Conservation (phyloP, 2,113 vertebrate genomes). For the Muscicapa adusta region DNA sequence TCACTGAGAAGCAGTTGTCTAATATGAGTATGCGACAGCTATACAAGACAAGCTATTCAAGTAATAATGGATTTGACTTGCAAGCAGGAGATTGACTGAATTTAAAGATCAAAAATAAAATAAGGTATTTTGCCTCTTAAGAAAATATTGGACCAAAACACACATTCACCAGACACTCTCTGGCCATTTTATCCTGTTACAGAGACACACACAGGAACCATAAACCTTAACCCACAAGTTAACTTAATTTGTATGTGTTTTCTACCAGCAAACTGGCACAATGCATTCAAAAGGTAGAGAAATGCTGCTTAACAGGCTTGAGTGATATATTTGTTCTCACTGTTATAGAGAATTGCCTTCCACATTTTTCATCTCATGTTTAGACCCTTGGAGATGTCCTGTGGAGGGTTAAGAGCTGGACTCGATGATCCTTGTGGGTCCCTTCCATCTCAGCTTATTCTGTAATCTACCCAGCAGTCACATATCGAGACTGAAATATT, state of each 20-base stretch:
- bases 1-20: background rate
- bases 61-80: background rate
- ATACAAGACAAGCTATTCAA: background rate
- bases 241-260: background rate
- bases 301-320: background rate
- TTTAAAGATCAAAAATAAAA: background rate
- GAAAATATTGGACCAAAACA: background rate
- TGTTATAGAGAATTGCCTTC: background rate
- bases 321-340: background rate
- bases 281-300: background rate
- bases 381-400: background rate
- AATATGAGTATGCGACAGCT: background rate
- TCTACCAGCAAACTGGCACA: background rate
- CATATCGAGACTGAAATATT: background rate
- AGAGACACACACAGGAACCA: background rate
- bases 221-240: background rate
- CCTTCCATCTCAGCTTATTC: background rate
- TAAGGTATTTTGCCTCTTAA: background rate
- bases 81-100: background rate
- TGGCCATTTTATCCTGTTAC: background rate
- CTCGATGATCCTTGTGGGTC: background rate
- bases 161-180: background rate
- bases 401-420: background rate
- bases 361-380: background rate
- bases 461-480: background rate